Evolutionary conservation across 2,888 invertebrate genomes (phyloP).

Genomic region (Diploptera punctata): DNA sequence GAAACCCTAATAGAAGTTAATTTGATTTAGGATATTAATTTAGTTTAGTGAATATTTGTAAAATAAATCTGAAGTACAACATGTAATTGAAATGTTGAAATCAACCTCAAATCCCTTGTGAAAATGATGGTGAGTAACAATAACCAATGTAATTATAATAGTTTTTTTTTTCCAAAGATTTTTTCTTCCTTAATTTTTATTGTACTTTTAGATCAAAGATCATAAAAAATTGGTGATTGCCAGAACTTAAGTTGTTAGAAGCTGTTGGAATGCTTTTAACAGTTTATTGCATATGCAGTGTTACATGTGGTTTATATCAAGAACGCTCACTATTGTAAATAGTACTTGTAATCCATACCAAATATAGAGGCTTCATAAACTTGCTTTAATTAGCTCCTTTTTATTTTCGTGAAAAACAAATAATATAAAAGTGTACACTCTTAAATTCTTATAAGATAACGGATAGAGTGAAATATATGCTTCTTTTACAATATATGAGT

Average conservation of each 20-base stretch:
- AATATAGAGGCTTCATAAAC: neutral
- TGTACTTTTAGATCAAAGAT: too few relatives aligned
- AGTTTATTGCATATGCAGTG: neutral
- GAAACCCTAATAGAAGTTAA: neutral
- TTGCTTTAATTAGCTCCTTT: neutral
- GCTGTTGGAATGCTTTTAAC: neutral
- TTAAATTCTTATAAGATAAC: too few relatives aligned
- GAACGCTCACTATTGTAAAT: slow-evolving; percentile 26
- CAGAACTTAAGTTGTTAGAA: neutral
- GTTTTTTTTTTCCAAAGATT: neutral
- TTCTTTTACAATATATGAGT: too few relatives aligned
- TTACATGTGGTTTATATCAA: neutral
- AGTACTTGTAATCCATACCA: neutral
- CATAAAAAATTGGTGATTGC: neutral
- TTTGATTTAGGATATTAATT: slow-evolving; percentile 16
- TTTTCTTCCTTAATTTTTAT: neutral
- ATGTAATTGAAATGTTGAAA: slow-evolving; percentile 13
- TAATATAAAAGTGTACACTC: too few relatives aligned
- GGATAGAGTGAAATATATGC: too few relatives aligned
- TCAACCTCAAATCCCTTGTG: neutral
- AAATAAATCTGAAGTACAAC: slow-evolving; percentile 14
- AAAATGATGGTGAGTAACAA: neutral
- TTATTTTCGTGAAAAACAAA: too few relatives aligned
- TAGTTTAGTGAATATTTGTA: slow-evolving; percentile 25
- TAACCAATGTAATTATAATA: neutral